Conservation (phyloP, 2,888 invertebrate genomes). For the Micropterix aruncella region DNA sequence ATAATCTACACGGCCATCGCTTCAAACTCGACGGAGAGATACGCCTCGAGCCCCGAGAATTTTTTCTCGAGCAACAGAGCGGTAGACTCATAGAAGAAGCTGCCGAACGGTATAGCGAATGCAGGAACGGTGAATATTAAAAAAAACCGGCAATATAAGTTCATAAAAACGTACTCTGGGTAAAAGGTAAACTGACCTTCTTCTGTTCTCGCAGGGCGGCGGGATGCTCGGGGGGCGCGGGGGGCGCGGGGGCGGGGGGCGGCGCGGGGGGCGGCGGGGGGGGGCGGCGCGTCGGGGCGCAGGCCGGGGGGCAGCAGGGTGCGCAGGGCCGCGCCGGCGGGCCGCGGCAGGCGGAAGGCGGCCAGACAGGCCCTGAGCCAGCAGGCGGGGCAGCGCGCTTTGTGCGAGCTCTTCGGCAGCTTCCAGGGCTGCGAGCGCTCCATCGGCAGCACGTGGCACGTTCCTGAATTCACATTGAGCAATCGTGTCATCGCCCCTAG, state of each 20-base stretch:
- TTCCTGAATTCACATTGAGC: no score
- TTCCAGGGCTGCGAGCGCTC: constrained; percentile 59
- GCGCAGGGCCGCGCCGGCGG: constrained; percentile 50
- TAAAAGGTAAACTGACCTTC: not conserved
- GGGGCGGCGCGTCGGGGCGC: constrained; percentile 28
- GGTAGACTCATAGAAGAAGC: no score
- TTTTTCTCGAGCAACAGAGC: no score
- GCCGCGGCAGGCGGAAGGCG: constrained; percentile 62
- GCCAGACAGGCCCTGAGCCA: constrained; percentile 77
- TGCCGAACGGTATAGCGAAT: no score
- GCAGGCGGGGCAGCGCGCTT: constrained; percentile 70
- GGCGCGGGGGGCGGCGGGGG: no score
- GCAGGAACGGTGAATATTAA: no score
- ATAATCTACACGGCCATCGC: no score
- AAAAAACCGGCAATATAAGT: no score
- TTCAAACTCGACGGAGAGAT: no score
- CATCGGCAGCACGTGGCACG: constrained; percentile 57
- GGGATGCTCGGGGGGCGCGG: not conserved
- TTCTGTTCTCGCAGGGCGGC: not conserved
- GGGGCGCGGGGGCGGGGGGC: not conserved
- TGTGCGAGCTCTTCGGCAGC: constrained; percentile 50
- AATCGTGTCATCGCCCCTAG: no score
- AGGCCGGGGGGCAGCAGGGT: constrained; percentile 55
- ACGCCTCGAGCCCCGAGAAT: no score
- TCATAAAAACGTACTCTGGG: no score